Evolutionary conservation across 2,113 vertebrate species (phyloP), one percentile per base, ranked within the genome.

Genomic region (Willisornis vidua): DNA sequence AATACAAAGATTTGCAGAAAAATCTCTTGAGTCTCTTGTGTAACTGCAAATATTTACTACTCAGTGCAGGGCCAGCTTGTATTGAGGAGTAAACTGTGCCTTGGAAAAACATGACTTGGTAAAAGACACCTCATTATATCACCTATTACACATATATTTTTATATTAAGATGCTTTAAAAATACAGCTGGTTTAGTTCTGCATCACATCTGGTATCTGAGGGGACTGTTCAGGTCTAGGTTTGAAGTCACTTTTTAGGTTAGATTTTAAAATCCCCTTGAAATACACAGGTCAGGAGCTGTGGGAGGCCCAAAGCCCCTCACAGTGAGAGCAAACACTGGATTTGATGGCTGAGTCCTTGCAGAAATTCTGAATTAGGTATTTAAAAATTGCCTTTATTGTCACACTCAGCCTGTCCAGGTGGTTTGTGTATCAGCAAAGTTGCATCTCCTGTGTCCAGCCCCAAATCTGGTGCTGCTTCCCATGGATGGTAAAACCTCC

Each of bases 1-100:
- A 89, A 93, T 66, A 25, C 90, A 62, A 5, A 58, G 35, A n/a
- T 67, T 91, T 93, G 89, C 86, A 93, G 91, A 59, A 75, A 63
- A 94, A 46, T 74, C 73, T 83, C 74, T 68, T 1, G 1, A 74
- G 43, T 45, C 83, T 33, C 41, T n/a, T 72, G 28, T 75, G 57
- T 88, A 52, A 89, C 35, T 92, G 45, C 65, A 94, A 68, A 57
- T 54, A 82, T 52, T 49, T 54, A 48, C 68, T 72, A 25, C 54
- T 70, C 25, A 7, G 3, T 43, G 54, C 87, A 66, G 84, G 35
- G 23, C 67, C 41, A 82, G 87, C 43, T 84, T 49, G 31, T 71
- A 20, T 7, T 9, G 49, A 43, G 49, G 23, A 57, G 49, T 77
- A 63, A 90, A 63, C 14, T 63, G 1, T 51, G 72, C 57, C 63